Evolutionary conservation across 53 echinoderm and acorn worm genomes (phyloP), one percentile per base, ranked within the genome.

Genomic region (Crossaster papposus): DNA sequence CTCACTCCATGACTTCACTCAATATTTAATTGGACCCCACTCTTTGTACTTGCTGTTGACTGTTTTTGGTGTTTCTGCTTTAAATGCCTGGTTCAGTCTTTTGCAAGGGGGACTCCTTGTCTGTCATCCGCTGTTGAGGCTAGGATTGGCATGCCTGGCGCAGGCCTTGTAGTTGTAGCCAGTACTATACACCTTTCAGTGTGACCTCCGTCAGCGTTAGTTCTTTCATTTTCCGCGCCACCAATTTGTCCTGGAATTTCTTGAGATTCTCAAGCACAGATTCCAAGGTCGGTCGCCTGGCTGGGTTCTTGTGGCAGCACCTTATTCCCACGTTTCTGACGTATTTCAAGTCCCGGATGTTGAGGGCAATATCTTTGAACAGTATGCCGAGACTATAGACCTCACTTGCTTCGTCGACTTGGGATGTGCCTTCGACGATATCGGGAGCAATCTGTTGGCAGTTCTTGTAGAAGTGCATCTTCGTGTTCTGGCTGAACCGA

Each of bases 371-470:
- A 14, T 78, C 78, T 26, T 51, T 22, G 23, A 78, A 51, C 2
- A 78, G 51, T 11, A 78, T 51, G 2, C 78, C 78, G 1, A 78
- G 51, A 23, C 78, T 78, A 51, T 78, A 78, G 50, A 78, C 78
- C 26, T 78, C 78, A 51, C 78, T 78, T 0, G 50, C 51, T 26
- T 78, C 78, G 26, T 20, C 24, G 51, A 44, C 38, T 24, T 24
- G 14, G 6, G 50, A 78, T 4, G 78, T 51, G 4, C 78, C 78
- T 35, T 78, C 78, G 1, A 78, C 78, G 24, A 78, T 51, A 14
- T 78, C 78, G n/a, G 51, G 50, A 28, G 78, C n/a, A 24, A 78
- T 28, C 51, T 78, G 78, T 28, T 78, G 78, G 51, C 78, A 78
- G 7, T 51, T 44, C 18, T 78, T 78, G 78, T 78, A 78, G 78